Evolutionary conservation across 2,113 vertebrate species (phyloP), one percentile per base, ranked within the genome.

Genomic region (Serinus canaria): DNA sequence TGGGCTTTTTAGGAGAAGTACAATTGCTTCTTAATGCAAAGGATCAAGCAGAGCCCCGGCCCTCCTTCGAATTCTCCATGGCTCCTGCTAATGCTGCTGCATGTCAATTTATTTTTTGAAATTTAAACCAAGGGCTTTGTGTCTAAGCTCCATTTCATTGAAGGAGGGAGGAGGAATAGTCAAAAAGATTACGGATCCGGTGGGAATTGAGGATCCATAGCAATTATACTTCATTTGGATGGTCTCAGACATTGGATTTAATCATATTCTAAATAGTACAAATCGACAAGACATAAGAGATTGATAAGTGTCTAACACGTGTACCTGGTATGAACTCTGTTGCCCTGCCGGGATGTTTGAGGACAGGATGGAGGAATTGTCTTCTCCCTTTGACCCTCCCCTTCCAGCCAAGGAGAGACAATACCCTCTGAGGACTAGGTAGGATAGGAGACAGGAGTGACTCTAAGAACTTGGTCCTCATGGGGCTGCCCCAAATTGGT

Each of bases 71-170:
- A 98, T 98, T 97, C 98, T 92, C 97, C 88, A 96, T 92, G 23
- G 83, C 94, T 97, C 96, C 96, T 81, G 80, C 97, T 97, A 97
- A 97, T 97, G 96, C 96, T 73, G 83, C 97, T 97, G 97, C 97
- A 98, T 98, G 98, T 98, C 98, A 98, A 98, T 98, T 98, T 98
- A 98, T 98, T 98, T 97, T 98, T 97, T 98, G 97, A 98, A 98
- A 98, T 98, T 98, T 98, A 98, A 98, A 98, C 96, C 35, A 37
- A 98, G 97, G 96, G 97, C 97, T 98, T 98, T 98, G 97, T 97
- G 95, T 96, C 97, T 98, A 98, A 98, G 98, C 97, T 97, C 96
- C 93, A 96, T 97, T 98, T 98, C 93, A 47, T 97, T 37, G n/a
- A 96, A 97, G 90, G 87, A 97, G 97, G 96, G 90, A 96, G 95